phyloP scores from a whole-genome alignment of 2,888 invertebrate genomes.

The Galerucella calmariensis region DNA sequence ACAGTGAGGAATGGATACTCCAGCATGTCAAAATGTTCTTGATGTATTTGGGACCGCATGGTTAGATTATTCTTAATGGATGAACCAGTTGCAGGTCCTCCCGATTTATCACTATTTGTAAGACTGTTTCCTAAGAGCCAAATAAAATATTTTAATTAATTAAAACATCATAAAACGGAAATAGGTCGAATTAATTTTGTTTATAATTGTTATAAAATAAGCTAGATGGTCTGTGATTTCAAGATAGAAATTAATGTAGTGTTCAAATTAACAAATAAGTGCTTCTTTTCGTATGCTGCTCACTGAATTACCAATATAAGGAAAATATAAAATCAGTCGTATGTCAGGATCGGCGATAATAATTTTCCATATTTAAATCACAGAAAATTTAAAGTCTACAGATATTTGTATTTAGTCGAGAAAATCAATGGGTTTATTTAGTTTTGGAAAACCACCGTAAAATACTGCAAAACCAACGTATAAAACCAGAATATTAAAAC shows the following conservation, averaged over 20 bases:
- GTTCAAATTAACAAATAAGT: background rate
- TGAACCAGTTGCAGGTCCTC: slow-evolving; percentile 70
- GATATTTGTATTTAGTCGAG: background rate
- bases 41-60: slow-evolving; percentile 75
- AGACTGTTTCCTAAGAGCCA: slow-evolving; percentile 77
- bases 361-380: slow-evolving; percentile 1
- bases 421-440: background rate
- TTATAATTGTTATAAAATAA: background rate
- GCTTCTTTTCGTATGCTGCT: background rate
- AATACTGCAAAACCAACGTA: background rate
- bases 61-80: slow-evolving; percentile 69
- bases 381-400: background rate
- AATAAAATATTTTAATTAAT: slow-evolving; percentile 18
- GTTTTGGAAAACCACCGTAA: background rate
- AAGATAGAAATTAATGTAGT: background rate
- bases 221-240: background rate
- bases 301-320: background rate
- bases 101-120: slow-evolving; percentile 74
- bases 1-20: slow-evolving; percentile 97
- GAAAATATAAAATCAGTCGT: too few species aligned
- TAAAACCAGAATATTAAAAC: background rate
- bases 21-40: slow-evolving; percentile 86
- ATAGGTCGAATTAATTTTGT: too few species aligned
- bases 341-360: background rate
- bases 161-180: background rate